A percentile compares a stretch with the other conserved stretches of the same genome.
Evolutionary conservation across 2,888 invertebrate species (phyloP).

Genomic region (Ommatoiulus sabulosus): DNA sequence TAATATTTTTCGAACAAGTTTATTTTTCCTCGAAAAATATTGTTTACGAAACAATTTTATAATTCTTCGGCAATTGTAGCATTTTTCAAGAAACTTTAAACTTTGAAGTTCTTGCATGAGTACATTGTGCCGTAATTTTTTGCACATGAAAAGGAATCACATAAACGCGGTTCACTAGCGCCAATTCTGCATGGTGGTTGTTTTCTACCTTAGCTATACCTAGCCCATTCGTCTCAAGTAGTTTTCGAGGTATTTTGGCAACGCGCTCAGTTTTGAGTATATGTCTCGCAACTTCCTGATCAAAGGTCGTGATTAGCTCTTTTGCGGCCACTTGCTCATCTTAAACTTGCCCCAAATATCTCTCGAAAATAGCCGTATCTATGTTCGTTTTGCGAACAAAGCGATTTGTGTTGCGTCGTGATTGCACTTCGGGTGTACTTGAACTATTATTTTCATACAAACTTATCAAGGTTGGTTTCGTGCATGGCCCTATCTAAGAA

Average conservation of each 20-base stretch:
- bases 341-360: constrained; percentile 47
- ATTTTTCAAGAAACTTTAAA: no score
- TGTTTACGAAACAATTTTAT: no score
- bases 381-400: not conserved
- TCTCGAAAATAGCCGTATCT: constrained; percentile 1
- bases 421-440: constrained; percentile 41
- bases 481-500: constrained; percentile 30
- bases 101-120: no score
- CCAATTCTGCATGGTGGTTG: no score
- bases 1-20: no score
- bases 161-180: no score
- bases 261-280: not conserved
- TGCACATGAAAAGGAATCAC: no score
- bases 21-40: no score
- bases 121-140: no score
- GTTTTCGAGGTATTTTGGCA: not conserved
- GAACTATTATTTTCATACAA: constrained; percentile 45
- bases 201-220: not conserved
- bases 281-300: not conserved
- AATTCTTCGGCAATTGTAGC: no score
- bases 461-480: constrained; percentile 30
- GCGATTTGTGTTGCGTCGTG: constrained; percentile 44
- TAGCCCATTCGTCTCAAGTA: not conserved
- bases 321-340: constrained; percentile 42
- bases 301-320: constrained; percentile 38